phyloP scores from a whole-genome alignment of 2,888 invertebrate genomes.

The Protonemura montana region DNA sequence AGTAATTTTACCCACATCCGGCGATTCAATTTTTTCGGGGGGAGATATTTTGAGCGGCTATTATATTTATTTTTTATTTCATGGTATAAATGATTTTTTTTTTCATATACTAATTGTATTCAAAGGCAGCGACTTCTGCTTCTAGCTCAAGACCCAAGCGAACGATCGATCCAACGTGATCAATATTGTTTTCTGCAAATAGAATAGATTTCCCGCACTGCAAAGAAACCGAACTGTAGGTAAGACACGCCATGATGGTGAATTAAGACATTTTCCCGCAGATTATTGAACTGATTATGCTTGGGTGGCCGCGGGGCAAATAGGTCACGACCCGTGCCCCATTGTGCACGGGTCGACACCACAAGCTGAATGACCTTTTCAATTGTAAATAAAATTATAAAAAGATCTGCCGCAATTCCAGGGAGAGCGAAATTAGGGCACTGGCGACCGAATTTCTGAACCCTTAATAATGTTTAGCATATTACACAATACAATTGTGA shows the following conservation, averaged over 20 bases:
- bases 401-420: neutral
- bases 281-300: neutral
- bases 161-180: neutral
- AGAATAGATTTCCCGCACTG: neutral
- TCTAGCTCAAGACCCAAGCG: neutral
- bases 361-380: neutral
- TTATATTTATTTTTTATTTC: neutral
- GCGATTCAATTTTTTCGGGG: neutral
- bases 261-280: conserved; percentile 1
- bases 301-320: neutral
- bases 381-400: neutral
- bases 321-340: conserved; percentile 3
- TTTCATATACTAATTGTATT: too few species aligned
- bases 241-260: neutral
- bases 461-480: neutral
- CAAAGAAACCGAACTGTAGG: neutral
- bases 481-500: neutral
- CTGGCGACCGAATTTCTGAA: neutral
- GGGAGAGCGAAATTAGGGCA: neutral
- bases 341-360: neutral
- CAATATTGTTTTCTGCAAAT: conserved; percentile 7
- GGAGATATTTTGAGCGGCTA: neutral
- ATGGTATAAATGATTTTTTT: too few species aligned
- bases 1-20: neutral
- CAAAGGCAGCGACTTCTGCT: too few species aligned